Evolutionary conservation across 1,140 invertebrate genomes (phyloP).

Genomic region (Elymnias hypermnestra): DNA sequence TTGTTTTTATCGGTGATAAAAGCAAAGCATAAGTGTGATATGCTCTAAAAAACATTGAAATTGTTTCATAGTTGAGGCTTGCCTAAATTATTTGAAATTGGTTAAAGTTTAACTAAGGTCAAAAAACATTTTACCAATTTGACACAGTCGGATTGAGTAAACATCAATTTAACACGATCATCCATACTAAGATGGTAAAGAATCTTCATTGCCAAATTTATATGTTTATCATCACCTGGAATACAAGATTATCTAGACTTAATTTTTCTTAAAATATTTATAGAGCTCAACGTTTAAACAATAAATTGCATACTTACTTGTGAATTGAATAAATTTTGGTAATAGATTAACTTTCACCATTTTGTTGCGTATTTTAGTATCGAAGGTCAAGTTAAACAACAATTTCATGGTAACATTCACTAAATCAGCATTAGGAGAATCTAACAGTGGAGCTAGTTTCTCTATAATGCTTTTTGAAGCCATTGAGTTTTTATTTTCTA

Average conservation of each 20-base stretch:
- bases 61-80: too few relatives aligned
- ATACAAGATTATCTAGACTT: conserved; percentile 17
- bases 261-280: background rate
- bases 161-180: conserved; percentile 95
- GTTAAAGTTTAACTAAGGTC: too few relatives aligned
- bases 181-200: conserved; percentile 97
- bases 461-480: conserved; percentile 83
- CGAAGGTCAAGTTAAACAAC: conserved; percentile 98
- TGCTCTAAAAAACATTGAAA: too few relatives aligned
- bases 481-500: conserved; percentile 97
- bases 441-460: conserved; percentile 84
- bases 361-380: conserved; percentile 88
- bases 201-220: conserved; percentile 90
- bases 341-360: conserved; percentile 94
- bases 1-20: too few relatives aligned
- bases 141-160: conserved; percentile 96
- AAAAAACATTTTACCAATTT: conserved; percentile 92
- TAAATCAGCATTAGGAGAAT: conserved; percentile 86
- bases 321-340: conserved; percentile 91
- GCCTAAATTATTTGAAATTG: too few relatives aligned
- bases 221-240: conserved; percentile 89
- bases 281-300: background rate
- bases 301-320: conserved; percentile 79
- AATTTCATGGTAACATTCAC: conserved; percentile 92
- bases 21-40: too few relatives aligned